phyloP scores from a whole-genome alignment of 53 echinoderm and acorn worm genomes.

The Holothuria leucospilota region DNA sequence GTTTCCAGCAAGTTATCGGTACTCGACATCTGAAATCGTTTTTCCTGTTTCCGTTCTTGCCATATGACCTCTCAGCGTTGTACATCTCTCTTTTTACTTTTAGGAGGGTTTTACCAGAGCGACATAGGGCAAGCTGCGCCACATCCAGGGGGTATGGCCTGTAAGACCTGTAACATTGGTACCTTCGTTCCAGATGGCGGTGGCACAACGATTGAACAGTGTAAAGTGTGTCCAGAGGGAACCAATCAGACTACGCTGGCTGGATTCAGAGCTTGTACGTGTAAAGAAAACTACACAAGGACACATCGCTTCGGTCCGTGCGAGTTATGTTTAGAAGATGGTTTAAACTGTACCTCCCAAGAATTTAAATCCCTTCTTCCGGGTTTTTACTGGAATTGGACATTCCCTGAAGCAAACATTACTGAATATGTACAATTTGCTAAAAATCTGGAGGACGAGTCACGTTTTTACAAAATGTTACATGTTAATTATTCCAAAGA shows the following conservation, averaged over 20 bases:
- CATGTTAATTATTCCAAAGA: conserved; percentile 4
- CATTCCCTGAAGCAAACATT: conserved; percentile 5
- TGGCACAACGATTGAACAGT: background rate
- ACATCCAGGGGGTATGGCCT: background rate
- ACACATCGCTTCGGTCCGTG: conserved; percentile 9
- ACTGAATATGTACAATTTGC: background rate
- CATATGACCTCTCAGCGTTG: no score
- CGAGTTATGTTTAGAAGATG: conserved; percentile 16
- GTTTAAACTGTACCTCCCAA: conserved; percentile 12
- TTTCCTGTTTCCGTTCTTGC: no score
- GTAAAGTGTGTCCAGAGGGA: conserved; percentile 18
- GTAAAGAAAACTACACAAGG: background rate
- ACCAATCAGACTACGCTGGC: background rate
- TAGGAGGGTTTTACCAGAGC: conserved; percentile 26
- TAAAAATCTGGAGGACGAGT: conserved; percentile 12
- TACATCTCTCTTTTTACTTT: background rate
- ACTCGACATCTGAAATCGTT: no score
- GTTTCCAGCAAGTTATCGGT: no score
- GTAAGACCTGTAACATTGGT: conserved; percentile 13
- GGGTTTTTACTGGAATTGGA: conserved; percentile 26
- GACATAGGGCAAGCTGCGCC: conserved; percentile 1
- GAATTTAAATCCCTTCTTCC: conserved; percentile 23
- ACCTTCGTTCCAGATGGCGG: background rate
- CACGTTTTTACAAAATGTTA: background rate
- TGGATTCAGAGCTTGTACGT: conserved; percentile 20